Evolutionary conservation across 2,797 vertebrate genomes (phyloP).

Genomic region (Odontamblyopus rebecca): DNA sequence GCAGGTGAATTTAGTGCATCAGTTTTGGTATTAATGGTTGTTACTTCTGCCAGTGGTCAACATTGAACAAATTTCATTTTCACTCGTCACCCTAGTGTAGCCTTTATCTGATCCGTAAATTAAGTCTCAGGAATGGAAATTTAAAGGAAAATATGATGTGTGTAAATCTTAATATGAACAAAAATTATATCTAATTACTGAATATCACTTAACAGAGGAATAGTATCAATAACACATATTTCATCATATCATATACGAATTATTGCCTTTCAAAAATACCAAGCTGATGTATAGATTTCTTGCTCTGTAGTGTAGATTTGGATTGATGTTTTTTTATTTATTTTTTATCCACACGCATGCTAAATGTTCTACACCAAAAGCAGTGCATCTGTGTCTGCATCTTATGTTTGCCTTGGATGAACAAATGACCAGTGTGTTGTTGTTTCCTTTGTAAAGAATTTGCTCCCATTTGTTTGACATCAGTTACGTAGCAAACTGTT

Average conservation of each 20-base stretch:
- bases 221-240: not conserved
- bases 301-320: not conserved
- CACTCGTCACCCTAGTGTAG: not conserved
- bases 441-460: slow-evolving; percentile 40
- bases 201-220: not conserved
- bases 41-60: not conserved
- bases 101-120: not conserved
- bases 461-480: slow-evolving; percentile 47
- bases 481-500: slow-evolving; percentile 92
- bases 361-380: not conserved
- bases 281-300: not conserved
- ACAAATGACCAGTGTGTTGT: slow-evolving; percentile 51
- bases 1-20: no score
- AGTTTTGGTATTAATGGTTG: no score
- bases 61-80: not conserved
- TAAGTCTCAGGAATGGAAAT: not conserved
- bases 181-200: not conserved
- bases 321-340: not conserved
- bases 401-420: slow-evolving; percentile 19
- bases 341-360: not conserved
- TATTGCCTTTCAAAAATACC: not conserved
- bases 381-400: not conserved
- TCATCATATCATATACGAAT: not conserved
- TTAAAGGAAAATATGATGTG: not conserved
- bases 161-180: not conserved